A percentile compares a stretch with the other conserved stretches of the same genome.
Evolutionary conservation across 2,113 vertebrate genomes (phyloP).

Genomic region (Cebidichthys violaceus): DNA sequence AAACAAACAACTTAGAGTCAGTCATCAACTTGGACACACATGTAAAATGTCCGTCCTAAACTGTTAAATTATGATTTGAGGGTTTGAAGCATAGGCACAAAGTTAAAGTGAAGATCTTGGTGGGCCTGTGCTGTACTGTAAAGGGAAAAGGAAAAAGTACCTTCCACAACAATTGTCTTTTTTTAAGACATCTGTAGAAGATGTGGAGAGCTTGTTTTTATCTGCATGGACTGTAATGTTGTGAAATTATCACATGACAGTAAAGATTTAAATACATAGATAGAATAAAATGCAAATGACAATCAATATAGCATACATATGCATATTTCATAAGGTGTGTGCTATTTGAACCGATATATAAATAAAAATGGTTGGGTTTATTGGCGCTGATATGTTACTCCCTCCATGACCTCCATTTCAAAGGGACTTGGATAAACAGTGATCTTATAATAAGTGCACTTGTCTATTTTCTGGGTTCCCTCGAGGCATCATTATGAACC

Average conservation of each 20-base stretch:
- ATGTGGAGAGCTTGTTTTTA: no score
- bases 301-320: neutral
- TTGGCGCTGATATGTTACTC: neutral
- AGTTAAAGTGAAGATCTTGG: neutral
- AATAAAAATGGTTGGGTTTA: neutral
- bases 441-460: slow-evolving; percentile 20
- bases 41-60: neutral
- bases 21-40: neutral
- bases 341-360: neutral
- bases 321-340: slow-evolving; percentile 10
- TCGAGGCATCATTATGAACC: slow-evolving; percentile 37
- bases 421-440: neutral
- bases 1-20: slow-evolving; percentile 37
- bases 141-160: no score
- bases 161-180: no score
- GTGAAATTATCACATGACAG: neutral
- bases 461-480: slow-evolving; percentile 23
- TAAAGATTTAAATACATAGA: neutral
- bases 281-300: neutral
- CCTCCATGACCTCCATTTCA: slow-evolving; percentile 22
- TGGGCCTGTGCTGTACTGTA: neutral
- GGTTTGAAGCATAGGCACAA: neutral
- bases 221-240: no score
- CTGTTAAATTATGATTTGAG: neutral
- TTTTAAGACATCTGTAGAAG: no score